Evolutionary conservation across 2,113 vertebrate genomes (phyloP).

Genomic region (Brevimyrus niger): DNA sequence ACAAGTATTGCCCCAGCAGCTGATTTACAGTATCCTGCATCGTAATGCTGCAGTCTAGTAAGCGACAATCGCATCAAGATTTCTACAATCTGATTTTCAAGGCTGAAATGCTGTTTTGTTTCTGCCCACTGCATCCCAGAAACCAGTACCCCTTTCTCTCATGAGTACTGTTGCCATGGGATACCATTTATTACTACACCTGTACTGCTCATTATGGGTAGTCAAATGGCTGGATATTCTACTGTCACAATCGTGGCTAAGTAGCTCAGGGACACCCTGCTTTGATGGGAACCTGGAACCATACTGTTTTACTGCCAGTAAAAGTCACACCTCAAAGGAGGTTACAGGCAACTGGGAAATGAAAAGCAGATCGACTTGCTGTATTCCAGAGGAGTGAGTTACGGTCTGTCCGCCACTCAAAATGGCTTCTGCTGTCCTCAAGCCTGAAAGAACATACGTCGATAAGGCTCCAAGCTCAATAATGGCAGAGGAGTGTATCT

Average conservation of each 20-base stretch:
- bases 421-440: neutral
- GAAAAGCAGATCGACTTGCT: neutral
- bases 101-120: neutral
- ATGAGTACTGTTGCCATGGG: neutral
- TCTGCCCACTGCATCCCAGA: neutral
- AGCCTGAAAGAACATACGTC: neutral
- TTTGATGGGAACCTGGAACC: neutral
- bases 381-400: neutral
- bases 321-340: neutral
- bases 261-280: neutral
- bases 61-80: neutral
- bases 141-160: neutral
- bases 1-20: neutral
- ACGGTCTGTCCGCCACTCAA: neutral
- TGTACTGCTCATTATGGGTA: conserved; percentile 3
- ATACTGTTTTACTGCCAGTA: neutral
- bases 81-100: neutral
- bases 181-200: neutral
- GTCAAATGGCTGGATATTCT: neutral
- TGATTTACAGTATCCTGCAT: neutral
- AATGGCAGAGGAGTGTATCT: neutral
- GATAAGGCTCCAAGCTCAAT: neutral
- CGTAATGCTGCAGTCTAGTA: neutral
- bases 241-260: neutral
- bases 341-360: neutral